Conservation (phyloP, 2,113 vertebrate species). For the Montifringilla adamsi region DNA sequence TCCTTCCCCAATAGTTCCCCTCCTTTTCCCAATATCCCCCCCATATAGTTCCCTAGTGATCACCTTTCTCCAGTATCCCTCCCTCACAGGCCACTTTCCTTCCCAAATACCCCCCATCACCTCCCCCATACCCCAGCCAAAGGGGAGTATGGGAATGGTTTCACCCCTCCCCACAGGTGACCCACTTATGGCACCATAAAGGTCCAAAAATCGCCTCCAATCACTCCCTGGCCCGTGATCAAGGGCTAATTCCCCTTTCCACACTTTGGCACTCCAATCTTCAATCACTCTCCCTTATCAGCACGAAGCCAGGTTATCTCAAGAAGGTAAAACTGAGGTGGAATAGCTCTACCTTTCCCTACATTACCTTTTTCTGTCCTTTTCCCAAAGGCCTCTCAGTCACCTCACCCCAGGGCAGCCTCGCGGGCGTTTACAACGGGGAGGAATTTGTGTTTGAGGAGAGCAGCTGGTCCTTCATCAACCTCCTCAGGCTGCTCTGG, state of each 20-base stretch:
- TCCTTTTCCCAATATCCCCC: not conserved
- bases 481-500: slow-evolving; percentile 86
- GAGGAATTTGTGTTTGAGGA: slow-evolving; percentile 88
- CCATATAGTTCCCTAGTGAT: too few relatives aligned
- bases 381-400: slow-evolving; percentile 75
- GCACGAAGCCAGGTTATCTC: fast-evolving
- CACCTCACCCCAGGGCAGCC: slow-evolving; percentile 11
- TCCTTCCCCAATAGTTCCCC: too few relatives aligned
- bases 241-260: not conserved
- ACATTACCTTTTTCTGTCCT: not conserved
- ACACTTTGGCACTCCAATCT: fast-evolving
- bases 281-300: not conserved
- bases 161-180: fast-evolving
- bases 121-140: not conserved
- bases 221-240: not conserved
- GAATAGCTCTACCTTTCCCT: not conserved
- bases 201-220: not conserved
- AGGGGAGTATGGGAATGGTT: not conserved
- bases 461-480: slow-evolving; percentile 89
- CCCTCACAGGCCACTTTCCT: too few relatives aligned
- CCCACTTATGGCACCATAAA: not conserved
- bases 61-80: too few relatives aligned
- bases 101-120: too few relatives aligned
- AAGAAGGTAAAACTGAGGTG: fast-evolving
- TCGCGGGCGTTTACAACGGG: slow-evolving; percentile 84